Percentiles rank a stretch among this genome's conserved stretches.
Conservation (phyloP, 1,140 invertebrate genomes). For the Scaptomyza hsui region DNA sequence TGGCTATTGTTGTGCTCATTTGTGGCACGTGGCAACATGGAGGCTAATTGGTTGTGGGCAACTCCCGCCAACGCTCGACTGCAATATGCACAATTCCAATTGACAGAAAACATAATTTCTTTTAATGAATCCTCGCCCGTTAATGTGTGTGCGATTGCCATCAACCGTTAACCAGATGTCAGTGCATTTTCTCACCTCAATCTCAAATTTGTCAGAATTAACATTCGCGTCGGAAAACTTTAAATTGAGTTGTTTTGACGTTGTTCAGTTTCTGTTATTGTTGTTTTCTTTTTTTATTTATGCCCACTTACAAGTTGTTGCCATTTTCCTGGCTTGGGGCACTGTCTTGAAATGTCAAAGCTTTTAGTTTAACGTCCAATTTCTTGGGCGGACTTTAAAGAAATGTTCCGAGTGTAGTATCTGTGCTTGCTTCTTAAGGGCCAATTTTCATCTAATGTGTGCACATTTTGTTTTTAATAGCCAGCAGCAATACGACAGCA, state of each 20-base stretch:
- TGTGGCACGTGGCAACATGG: conserved; percentile 4
- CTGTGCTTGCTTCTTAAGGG: not conserved
- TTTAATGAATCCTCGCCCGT: not conserved
- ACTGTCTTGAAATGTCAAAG: conserved; percentile 23
- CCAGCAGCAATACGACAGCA: not conserved
- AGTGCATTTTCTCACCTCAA: not conserved
- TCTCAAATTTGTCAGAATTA: not conserved
- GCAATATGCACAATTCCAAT: not conserved
- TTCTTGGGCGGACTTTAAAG: conserved; percentile 8
- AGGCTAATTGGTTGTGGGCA: conserved; percentile 25
- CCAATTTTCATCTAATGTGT: not conserved
- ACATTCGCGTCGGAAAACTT: conserved; percentile 13
- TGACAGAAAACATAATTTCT: conserved; percentile 13
- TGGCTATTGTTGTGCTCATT: not conserved
- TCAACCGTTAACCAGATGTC: conserved; percentile 12
- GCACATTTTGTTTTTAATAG: not conserved
- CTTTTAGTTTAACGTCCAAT: conserved; percentile 64
- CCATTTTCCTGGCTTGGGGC: conserved; percentile 21
- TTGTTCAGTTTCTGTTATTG: too few species aligned
- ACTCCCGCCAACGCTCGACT: conserved; percentile 3
- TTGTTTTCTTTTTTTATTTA: conserved; percentile 16
- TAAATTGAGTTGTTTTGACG: conserved; percentile 33
- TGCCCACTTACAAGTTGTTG: conserved; percentile 48
- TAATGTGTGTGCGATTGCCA: not conserved
- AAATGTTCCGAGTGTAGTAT: not conserved